Conservation (phyloP, 1,140 invertebrate genomes). For the Dolichoris vasculosae region DNA sequence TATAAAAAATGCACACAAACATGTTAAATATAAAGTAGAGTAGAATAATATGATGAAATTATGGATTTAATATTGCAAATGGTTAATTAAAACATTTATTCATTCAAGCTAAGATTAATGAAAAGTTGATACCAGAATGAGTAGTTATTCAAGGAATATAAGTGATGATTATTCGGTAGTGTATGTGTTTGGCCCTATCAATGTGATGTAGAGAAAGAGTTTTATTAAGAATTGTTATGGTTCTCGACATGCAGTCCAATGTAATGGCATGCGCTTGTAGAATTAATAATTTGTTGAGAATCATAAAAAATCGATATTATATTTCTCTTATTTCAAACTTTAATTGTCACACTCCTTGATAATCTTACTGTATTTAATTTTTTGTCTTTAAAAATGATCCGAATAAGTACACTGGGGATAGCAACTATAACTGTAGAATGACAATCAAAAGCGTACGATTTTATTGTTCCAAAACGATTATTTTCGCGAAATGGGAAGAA, state of each 20-base stretch:
- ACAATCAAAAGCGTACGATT: not conserved
- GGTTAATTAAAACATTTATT: not conserved
- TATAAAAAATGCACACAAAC: no score
- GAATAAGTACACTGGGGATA: not conserved
- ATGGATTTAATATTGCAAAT: not conserved
- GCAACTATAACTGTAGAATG: not conserved
- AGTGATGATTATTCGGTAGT: not conserved
- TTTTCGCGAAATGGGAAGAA: conserved; percentile 37
- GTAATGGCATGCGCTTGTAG: not conserved
- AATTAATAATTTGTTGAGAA: not conserved
- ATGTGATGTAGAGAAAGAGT: not conserved
- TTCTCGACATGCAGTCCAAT: not conserved
- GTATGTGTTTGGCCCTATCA: not conserved
- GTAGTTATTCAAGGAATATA: not conserved
- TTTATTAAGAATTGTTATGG: not conserved
- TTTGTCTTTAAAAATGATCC: not conserved
- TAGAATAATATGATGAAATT: no score
- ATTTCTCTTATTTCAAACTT: not conserved
- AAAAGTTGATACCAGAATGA: not conserved
- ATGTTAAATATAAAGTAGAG: no score
- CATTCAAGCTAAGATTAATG: not conserved
- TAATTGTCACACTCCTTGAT: not conserved
- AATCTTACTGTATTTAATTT: not conserved
- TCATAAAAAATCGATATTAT: not conserved
- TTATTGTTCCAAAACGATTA: not conserved